Evolutionary conservation across 2,113 vertebrate species (phyloP).

Genomic region (Myrmophylax atrothorax): DNA sequence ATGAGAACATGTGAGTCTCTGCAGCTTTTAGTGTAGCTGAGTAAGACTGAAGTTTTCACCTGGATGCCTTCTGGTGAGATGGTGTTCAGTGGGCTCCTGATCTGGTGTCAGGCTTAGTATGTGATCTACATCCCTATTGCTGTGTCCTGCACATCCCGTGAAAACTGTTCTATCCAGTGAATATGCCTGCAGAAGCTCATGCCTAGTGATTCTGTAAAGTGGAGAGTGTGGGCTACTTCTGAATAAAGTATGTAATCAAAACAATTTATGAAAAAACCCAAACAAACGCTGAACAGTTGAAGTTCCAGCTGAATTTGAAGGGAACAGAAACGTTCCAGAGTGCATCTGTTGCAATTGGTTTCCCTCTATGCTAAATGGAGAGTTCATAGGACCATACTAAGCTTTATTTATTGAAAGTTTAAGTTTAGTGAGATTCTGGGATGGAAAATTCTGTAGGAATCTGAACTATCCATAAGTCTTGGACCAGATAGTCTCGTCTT

Average conservation of each 20-base stretch:
- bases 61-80: not conserved
- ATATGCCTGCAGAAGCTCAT: rapidly evolving
- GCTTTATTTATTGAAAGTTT: not conserved
- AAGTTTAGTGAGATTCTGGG: not conserved
- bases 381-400: not conserved
- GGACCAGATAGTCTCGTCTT: not conserved
- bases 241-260: not conserved
- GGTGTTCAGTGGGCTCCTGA: not conserved
- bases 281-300: not conserved
- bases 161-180: not conserved
- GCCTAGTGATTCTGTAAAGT: not conserved
- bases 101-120: not conserved
- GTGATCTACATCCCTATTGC: not conserved
- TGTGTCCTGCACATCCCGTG: no score
- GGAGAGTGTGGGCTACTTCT: not conserved
- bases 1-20: rapidly evolving
- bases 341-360: rapidly evolving
- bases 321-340: not conserved
- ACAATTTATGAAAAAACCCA: not conserved
- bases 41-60: not conserved
- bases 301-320: not conserved
- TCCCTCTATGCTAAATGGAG: not conserved
- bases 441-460: not conserved
- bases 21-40: not conserved
- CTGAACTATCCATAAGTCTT: not conserved